A percentile compares a stretch with the other conserved stretches of the same genome.
Conservation (phyloP, 1,140 invertebrate genomes). For the Scaptomyza hsui region DNA sequence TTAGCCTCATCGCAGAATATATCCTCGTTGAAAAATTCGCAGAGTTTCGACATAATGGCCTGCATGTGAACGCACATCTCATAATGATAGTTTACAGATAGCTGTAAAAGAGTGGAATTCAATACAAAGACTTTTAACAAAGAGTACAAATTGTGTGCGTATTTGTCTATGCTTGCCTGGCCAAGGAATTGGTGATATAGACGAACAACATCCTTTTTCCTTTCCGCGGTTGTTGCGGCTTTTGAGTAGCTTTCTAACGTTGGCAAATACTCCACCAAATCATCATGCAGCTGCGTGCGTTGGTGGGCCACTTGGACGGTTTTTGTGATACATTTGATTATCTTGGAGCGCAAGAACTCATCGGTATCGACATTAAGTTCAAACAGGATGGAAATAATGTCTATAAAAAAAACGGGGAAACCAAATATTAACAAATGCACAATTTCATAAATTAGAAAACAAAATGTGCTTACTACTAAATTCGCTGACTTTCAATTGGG, state of each 20-base stretch:
- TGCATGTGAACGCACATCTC: conserved; percentile 66
- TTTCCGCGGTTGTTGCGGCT: conserved; percentile 11
- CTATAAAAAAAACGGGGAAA: conserved; percentile 13
- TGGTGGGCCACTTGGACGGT: conserved; percentile 56
- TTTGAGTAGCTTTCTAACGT: conserved; percentile 15
- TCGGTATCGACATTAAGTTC: conserved; percentile 55
- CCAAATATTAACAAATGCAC: too few species aligned
- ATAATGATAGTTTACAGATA: conserved; percentile 71
- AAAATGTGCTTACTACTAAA: conserved; percentile 67
- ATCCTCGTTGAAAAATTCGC: conserved; percentile 60
- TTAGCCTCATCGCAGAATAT: conserved; percentile 48
- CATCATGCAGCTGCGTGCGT: conserved; percentile 56
- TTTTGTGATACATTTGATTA: conserved; percentile 60
- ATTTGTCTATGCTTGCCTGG: conserved; percentile 31
- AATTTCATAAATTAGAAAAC: too few species aligned
- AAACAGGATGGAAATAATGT: conserved; percentile 60
- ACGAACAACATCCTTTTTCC: conserved; percentile 56
- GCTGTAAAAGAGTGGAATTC: conserved; percentile 21
- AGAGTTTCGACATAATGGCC: conserved; percentile 62
- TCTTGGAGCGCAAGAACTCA: conserved; percentile 34
- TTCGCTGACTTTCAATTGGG: conserved; percentile 63
- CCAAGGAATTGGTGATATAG: conserved; percentile 49
- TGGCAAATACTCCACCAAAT: conserved; percentile 61
- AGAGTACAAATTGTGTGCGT: too few species aligned
- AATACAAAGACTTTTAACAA: too few species aligned